Evolutionary conservation across 1,140 invertebrate species (phyloP), one percentile per base, ranked within the genome.

Genomic region (Nasonia giraulti): DNA sequence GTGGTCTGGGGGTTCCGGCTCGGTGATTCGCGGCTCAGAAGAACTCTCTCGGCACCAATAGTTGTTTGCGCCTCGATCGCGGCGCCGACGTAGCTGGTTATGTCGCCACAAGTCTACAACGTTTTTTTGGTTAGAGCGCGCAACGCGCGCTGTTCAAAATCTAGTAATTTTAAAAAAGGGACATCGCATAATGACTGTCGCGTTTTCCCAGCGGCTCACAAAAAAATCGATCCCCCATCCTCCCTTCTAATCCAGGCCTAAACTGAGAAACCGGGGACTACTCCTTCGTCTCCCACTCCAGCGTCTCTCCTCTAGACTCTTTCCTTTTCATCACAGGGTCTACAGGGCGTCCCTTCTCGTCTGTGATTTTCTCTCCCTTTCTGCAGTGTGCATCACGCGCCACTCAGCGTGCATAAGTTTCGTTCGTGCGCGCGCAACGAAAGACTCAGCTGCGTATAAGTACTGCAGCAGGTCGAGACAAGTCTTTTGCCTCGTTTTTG

Each of bases 391-490:
- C 12, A 62, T 62, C 55, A 62, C 17, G 55, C 55, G 55, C 80
- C n/a, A 44, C 69, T 73, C 55, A 20, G 8, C 40, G 40, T 44
- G 40, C 40, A 27, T 44, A 66, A 79, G 31, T 79, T 79, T 79
- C 31, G 27, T 62, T 12, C 8, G 40, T 44, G 0, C 10, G 10
- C 6, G 40, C 37, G 40, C 40, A 44, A 7, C 55, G 6, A 7
- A 62, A 62, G 55, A 7, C 20, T 62, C 55, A 62, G 17, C 55
- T n/a, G 55, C 20, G 17, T n/a, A n/a, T 8, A 27, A 2, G 50
- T 27, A 12, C 23, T 27, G 31, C 27, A 40, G 37, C 79, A 85
- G 79, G 79, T 85, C 73, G 75, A 81, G 31, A 71, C 84, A 85
- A 79, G 79, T 81, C 79, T 81, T 80, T 80, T 74, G 66, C 40